phyloP scores from a whole-genome alignment of 2,797 vertebrate genomes.

The Anguilla anguilla region DNA sequence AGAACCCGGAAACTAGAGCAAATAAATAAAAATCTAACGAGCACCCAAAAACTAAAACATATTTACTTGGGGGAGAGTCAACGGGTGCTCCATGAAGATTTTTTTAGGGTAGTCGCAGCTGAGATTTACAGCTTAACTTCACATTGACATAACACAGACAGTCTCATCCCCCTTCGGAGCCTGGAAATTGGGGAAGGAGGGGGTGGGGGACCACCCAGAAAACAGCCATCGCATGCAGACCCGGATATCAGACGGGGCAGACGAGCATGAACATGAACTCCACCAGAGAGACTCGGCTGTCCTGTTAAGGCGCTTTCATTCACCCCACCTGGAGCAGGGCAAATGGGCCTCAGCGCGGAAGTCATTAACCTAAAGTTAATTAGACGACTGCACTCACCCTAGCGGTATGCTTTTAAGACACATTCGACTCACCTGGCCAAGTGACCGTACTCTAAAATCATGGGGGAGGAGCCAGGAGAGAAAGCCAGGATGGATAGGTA shows the following conservation, averaged over 20 bases:
- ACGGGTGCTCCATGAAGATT: not conserved
- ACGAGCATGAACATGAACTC: not conserved
- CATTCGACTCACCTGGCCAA: not conserved
- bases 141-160: slow-evolving; percentile 15
- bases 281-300: not conserved
- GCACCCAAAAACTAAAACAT: slow-evolving; percentile 12
- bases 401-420: not conserved
- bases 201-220: slow-evolving; percentile 15
- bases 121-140: slow-evolving; percentile 4
- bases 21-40: not conserved
- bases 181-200: not conserved
- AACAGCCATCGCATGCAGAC: not conserved
- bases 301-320: not conserved
- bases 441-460: not conserved
- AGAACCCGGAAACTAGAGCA: not conserved
- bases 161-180: not conserved
- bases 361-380: not conserved
- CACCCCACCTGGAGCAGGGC: not conserved
- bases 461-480: not conserved
- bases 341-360: not conserved
- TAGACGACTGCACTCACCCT: not conserved
- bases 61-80: not conserved
- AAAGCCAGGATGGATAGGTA: slow-evolving; percentile 33
- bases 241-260: not conserved
- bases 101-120: not conserved